Evolutionary conservation across 2,113 vertebrate genomes (phyloP), one percentile per base, ranked within the genome.

Genomic region (Caranx ignobilis): DNA sequence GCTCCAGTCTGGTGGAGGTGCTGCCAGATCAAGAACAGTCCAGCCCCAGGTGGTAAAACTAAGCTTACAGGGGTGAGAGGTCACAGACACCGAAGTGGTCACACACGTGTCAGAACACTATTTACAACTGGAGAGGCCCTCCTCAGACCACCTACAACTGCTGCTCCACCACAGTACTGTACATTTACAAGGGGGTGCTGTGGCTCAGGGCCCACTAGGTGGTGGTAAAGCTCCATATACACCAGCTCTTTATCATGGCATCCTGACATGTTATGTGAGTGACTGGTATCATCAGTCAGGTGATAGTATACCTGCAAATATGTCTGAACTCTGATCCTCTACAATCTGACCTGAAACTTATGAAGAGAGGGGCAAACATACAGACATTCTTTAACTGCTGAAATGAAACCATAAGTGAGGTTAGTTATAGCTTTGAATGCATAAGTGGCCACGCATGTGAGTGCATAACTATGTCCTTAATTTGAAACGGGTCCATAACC

Each of bases 121-220:
- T 93, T 92, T 91, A 91, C 93, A 93, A 91, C 90, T 79, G 85
- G 59, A 86, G 84, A 88, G 93, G 91, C 78, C 87, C 87, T 83
- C 66, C 84, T 79, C 52, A 62, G 92, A 93, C 91, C 93, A 91
- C 93, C 93, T 92, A 85, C 81, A 66, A 68, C 50, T 76, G 70
- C 54, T 79, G 34, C 12, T 69, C 60, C 43, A 39, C 45, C 18
- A 34, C 59, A 55, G 10, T 71, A 47, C 60, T 43, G 63, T 54
- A 81, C 39, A 12, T 59, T 35, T 71, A 57, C 21, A 63, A 63
- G 34, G 41, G n/a, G 32, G 66, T 48, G 71, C 67, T 82, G 71
- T 6, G 39, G 37, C 32, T 31, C 32, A 34, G 21, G 11, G 43
- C 72, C 94, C 94, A 94, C 91, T 77, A 89, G 93, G 84, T 88